Percentiles rank a stretch among this genome's conserved stretches.
phyloP scores from a whole-genome alignment of 2,113 vertebrate genomes.

The Myanophis thanlyinensis region DNA sequence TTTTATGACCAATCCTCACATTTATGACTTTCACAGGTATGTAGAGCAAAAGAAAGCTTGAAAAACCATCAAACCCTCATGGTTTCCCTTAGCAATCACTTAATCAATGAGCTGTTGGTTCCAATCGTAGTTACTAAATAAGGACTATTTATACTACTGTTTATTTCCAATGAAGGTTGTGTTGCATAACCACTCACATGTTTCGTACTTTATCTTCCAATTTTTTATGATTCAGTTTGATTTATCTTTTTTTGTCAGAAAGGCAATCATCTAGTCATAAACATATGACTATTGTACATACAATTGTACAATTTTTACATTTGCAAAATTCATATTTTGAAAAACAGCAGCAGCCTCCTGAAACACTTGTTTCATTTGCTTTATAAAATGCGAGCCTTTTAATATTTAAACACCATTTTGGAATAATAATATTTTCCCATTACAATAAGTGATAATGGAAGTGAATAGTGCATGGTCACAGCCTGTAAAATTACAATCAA shows the following conservation, averaged over 20 bases:
- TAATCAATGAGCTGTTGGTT: neutral
- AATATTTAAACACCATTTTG: neutral
- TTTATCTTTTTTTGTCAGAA: neutral
- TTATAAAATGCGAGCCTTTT: neutral
- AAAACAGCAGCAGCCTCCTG: neutral
- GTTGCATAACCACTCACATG: neutral
- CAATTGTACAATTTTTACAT: neutral
- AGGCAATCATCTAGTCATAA: neutral
- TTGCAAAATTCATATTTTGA: neutral
- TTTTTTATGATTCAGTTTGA: neutral
- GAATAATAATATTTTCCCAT: too few relatives aligned
- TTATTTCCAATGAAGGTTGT: neutral
- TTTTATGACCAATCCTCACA: neutral
- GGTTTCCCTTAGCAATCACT: neutral
- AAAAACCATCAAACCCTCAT: too few relatives aligned
- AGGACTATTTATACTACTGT: neutral
- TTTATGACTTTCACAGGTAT: neutral
- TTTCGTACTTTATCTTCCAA: neutral
- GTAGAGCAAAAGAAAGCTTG: neutral
- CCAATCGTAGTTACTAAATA: neutral
- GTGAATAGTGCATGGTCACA: too few relatives aligned
- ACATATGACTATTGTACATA: too few relatives aligned
- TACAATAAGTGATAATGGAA: too few relatives aligned
- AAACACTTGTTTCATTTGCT: neutral
- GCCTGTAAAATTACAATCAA: too few relatives aligned